phyloP scores from a whole-genome alignment of 2,113 vertebrate genomes.

The Perca flavescens region DNA sequence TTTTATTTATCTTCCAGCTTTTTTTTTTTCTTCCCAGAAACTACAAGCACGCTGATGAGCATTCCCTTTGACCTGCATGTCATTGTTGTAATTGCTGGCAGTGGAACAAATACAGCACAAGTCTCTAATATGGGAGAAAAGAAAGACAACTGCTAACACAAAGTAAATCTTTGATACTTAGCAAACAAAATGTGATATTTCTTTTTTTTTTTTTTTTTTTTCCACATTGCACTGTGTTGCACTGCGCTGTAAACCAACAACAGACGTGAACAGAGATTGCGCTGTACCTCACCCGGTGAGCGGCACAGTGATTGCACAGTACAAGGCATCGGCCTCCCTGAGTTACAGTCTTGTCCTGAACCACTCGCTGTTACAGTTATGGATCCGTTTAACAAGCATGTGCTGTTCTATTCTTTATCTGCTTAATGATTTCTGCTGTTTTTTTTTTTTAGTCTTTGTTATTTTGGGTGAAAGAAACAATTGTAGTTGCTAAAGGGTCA shows the following conservation, averaged over 20 bases:
- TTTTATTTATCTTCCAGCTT: constrained; percentile 71
- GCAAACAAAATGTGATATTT: constrained; percentile 47
- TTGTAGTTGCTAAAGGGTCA: constrained; percentile 27
- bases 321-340: constrained; percentile 16
- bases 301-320: constrained; percentile 37
- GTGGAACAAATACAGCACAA: constrained; percentile 43
- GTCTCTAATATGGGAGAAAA: constrained; percentile 46
- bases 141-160: constrained; percentile 30
- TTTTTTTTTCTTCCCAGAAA: constrained; percentile 54
- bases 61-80: constrained; percentile 64
- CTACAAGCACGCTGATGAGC: constrained; percentile 55
- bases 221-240: constrained; percentile 64
- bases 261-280: constrained; percentile 26
- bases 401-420: constrained; percentile 59
- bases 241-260: constrained; percentile 62
- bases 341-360: constrained; percentile 42
- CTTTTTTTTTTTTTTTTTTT: not conserved
- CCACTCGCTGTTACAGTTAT: constrained; percentile 52
- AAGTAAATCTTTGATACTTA: constrained; percentile 38
- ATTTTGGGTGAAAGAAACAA: constrained; percentile 31
- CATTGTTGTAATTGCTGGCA: constrained; percentile 52
- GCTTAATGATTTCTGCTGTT: constrained; percentile 57
- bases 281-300: constrained; percentile 52
- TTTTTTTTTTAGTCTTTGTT: constrained; percentile 24
- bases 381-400: constrained; percentile 70